Evolutionary conservation across 2,797 vertebrate genomes (phyloP), one percentile per base, ranked within the genome.

Genomic region (Acestrorhynchus altus): DNA sequence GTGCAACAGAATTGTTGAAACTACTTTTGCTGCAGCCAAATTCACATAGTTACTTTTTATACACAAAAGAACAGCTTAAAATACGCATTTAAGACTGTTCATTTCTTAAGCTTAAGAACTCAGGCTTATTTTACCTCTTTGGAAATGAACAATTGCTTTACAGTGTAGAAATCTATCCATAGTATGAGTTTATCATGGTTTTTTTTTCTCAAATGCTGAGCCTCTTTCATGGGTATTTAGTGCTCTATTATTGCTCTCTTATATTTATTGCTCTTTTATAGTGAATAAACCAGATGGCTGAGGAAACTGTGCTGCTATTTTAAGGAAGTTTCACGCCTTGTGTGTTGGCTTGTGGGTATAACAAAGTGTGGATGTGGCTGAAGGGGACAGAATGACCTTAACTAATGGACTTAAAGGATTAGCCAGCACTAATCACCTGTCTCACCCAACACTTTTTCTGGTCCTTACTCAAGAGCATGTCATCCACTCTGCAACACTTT

Each of bases 371-470:
- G n/a, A 59, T 64, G 40, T 63, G 4, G 46, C n/a, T 70, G 40
- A 22, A 13, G 46, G 67, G 85, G 86, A 90, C 86, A 89, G 76
- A 0, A 44, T 84, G 90, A 87, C 88, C 89, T 91, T 86, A 86
- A 81, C 87, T 91, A 77, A 90, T 75, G 75, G 83, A 85, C 84
- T 79, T 91, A 92, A 86, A 85, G 89, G 87, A 86, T 92, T 90
- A 90, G 65, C 70, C 52, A 26, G 70, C 82, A 82, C 88, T 90
- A 90, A 88, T 89, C 77, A 46, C 72, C 72, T 9, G 47, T 84
- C 75, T 79, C 51, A 77, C 52, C 56, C 42, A 61, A 59, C 83
- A 64, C 84, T 81, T 6, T 86, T 80, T 86, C 76, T 51, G 65
- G 76, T 63, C 82, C 74, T 86, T 86, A 83, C 82, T 84, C 86